Evolutionary conservation across 2,888 invertebrate species (phyloP).

Genomic region (Chrysolina haemoptera): DNA sequence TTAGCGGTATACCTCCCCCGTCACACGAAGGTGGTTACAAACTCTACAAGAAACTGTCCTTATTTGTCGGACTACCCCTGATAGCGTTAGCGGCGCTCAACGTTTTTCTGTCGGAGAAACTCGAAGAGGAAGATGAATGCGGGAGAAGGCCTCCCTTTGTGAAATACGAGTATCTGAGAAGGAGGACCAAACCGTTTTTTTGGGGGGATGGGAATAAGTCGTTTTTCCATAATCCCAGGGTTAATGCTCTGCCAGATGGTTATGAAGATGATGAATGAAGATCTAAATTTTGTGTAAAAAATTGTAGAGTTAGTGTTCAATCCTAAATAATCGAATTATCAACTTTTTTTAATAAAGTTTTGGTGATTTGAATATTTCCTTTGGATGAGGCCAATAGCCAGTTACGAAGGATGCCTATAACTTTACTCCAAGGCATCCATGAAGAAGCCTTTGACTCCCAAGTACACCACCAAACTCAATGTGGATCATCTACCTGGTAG

Average conservation of each 20-base stretch:
- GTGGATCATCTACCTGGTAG: too few relatives aligned
- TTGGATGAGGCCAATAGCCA: too few relatives aligned
- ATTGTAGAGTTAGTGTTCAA: background rate
- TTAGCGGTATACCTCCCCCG: constrained; percentile 30
- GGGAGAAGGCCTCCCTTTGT: constrained; percentile 78
- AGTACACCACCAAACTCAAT: too few relatives aligned
- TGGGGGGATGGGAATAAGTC: constrained; percentile 92
- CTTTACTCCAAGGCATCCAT: too few relatives aligned
- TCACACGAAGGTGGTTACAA: constrained; percentile 73
- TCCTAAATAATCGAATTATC: background rate
- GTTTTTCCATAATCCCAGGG: constrained; percentile 88
- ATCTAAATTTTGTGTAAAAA: background rate
- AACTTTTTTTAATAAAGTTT: background rate
- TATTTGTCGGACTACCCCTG: constrained; percentile 85
- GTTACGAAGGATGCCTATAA: too few relatives aligned
- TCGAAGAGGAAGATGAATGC: constrained; percentile 35
- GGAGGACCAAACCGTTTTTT: constrained; percentile 88
- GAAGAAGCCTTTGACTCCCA: too few relatives aligned
- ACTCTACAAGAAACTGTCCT: constrained; percentile 83
- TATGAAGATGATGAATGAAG: constrained; percentile 76
- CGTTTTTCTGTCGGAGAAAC: constrained; percentile 77
- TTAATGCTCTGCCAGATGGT: constrained; percentile 84
- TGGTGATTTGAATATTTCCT: too few relatives aligned
- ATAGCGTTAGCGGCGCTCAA: constrained; percentile 77
- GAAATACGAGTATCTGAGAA: constrained; percentile 83